phyloP scores from a whole-genome alignment of 2,888 invertebrate species.

The Bimastos eiseni region DNA sequence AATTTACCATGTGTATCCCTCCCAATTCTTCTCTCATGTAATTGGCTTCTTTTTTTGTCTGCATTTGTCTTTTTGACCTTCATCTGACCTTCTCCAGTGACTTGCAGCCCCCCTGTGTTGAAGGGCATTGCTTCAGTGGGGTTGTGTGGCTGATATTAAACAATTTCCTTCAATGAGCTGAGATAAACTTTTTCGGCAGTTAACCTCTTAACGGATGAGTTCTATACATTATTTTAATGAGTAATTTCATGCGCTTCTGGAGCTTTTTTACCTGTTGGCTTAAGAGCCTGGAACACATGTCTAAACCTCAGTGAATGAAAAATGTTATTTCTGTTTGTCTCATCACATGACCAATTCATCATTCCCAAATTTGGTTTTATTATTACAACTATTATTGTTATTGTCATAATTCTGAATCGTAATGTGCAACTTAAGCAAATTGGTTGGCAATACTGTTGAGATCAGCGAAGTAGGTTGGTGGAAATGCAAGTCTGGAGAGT shows the following conservation, averaged over 20 bases:
- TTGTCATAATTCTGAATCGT: slow-evolving; percentile 13
- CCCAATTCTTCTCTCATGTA: not conserved
- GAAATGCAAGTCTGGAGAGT: not conserved
- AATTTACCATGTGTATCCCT: not conserved
- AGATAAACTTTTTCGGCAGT: not conserved
- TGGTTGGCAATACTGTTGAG: not conserved
- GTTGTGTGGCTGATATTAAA: slow-evolving; percentile 5
- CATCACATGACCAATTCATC: slow-evolving; percentile 1
- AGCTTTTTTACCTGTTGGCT: not conserved
- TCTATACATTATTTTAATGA: not conserved
- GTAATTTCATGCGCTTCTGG: not conserved
- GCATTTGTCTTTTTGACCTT: not conserved
- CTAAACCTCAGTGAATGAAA: not conserved
- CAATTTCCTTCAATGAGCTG: not conserved
- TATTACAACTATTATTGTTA: not conserved
- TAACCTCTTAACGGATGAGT: not conserved
- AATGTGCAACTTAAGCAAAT: not conserved
- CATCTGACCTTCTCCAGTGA: not conserved
- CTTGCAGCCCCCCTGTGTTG: not conserved
- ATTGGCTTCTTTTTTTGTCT: not conserved
- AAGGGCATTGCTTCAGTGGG: slow-evolving; percentile 6
- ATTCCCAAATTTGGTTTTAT: not conserved
- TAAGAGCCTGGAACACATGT: not conserved
- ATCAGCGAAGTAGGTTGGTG: not conserved
- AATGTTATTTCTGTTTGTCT: slow-evolving; percentile 8